Conservation (phyloP, 2,113 vertebrate genomes). For the Gambusia holbrooki region DNA sequence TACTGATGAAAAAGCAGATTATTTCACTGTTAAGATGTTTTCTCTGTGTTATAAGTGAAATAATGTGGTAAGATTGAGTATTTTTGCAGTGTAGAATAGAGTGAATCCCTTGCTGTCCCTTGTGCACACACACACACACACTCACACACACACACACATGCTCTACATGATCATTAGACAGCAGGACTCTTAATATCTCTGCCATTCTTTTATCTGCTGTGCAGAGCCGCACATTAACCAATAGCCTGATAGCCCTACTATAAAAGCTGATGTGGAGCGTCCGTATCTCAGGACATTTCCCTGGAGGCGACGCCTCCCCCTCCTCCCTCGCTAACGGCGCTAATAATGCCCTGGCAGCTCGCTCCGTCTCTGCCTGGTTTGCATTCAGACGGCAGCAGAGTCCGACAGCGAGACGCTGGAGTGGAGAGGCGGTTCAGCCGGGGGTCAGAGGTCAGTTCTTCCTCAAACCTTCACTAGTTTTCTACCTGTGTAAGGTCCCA, state of each 20-base stretch:
- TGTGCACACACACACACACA: not conserved
- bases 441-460: conserved; percentile 33
- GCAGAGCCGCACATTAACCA: conserved; percentile 68
- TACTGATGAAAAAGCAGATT: no score
- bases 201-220: conserved; percentile 50
- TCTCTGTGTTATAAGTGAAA: no score
- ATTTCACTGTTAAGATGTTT: no score
- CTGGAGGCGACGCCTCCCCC: conserved; percentile 36
- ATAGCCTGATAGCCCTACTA: conserved; percentile 61
- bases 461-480: not conserved
- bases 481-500: no score
- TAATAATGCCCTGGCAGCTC: conserved; percentile 58
- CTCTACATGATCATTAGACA: conserved; percentile 18
- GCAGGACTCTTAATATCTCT: conserved; percentile 31
- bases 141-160: not conserved
- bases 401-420: conserved; percentile 35
- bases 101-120: not conserved
- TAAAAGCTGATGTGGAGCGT: conserved; percentile 59
- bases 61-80: no score
- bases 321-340: conserved; percentile 51
- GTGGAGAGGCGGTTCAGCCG: not conserved
- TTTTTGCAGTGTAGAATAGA: not conserved
- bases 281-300: conserved; percentile 53
- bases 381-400: conserved; percentile 27
- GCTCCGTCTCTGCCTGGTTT: conserved; percentile 34